A percentile compares a stretch with the other conserved stretches of the same genome.
These are phyloP conservation scores for Knipowitschia caucasica DNA, from an alignment of 2,797 vertebrate genomes.

Conservation along the genomic window DNA sequence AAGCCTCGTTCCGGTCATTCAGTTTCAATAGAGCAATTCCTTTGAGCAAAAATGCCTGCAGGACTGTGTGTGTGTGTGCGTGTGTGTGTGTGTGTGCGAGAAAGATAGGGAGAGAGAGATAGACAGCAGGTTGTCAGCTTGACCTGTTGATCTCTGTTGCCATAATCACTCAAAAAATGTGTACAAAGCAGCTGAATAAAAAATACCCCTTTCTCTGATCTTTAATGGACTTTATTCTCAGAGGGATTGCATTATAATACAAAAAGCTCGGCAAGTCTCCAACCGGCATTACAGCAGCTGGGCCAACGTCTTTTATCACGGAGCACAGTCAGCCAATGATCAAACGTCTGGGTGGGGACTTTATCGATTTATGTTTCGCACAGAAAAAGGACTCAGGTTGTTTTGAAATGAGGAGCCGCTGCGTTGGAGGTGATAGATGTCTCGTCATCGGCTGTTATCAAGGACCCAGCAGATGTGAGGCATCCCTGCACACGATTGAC, in stretches of 20 bases:
- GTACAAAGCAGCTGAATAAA: slow-evolving; percentile 6
- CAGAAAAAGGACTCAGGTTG: slow-evolving; percentile 30
- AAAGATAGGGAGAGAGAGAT: no score
- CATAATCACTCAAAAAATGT: slow-evolving; percentile 17
- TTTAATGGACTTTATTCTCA: slow-evolving; percentile 19
- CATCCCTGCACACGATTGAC: slow-evolving; percentile 37
- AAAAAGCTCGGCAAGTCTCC: slow-evolving; percentile 40
- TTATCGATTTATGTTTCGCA: slow-evolving; percentile 53
- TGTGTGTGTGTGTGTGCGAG: no score
- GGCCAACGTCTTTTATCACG: slow-evolving; percentile 60
- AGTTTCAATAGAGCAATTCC: no score
- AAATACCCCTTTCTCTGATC: background rate
- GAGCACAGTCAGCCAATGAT: slow-evolving; percentile 64
- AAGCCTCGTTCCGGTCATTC: no score
- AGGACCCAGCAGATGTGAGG: slow-evolving; percentile 25
- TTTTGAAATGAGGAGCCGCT: slow-evolving; percentile 43
- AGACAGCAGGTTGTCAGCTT: background rate
- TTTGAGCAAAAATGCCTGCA: no score
- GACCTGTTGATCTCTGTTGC: background rate
- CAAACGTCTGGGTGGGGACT: slow-evolving; percentile 52
- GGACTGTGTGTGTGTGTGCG: no score
- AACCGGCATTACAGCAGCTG: slow-evolving; percentile 46
- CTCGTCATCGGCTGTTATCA: slow-evolving; percentile 46
- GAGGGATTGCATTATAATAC: slow-evolving; percentile 56
- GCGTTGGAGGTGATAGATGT: slow-evolving; percentile 54